Base-by-base conservation (phyloP, 2,113 vertebrate species). In the Malurus alboscapulatus region DNA sequence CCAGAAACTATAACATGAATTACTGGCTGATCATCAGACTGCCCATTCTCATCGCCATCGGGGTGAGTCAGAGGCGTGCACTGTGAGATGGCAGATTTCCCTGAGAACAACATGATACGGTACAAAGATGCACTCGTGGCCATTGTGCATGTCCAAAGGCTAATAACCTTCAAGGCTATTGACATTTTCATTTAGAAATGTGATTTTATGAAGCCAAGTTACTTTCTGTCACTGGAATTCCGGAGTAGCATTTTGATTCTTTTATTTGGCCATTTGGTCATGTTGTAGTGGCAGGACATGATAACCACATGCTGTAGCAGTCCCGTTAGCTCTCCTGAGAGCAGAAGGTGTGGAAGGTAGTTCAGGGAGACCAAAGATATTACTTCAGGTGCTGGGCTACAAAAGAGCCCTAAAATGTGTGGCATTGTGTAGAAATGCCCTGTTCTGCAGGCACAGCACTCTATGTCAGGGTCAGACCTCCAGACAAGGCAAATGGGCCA, bases 11-110 rank as follows among this genome's bases (percentile, higher is more conserved):
- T 34, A 98, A 98, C 92, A 98, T 98, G 98, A 98, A 98, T 40
- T 98, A 98, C 89, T 98, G 98, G 98, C 94, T 98, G 91, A 99
- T 99, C 91, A 98, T 99, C 93, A 97, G 98, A 26, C 96, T 98
- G 63, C 98, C 98, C 38, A 98, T 98, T 80, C 97, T 98, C 24
- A 94, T 98, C 0, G 97, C 98, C 40, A 98, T 99, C 7, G 97
- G 98, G 97, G 98, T 99, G 90, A 98, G 98, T 97, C 93, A 27
- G 51, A 75, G 27, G 22, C 0, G 0, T 0, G 0, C 57, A 42
- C 9, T 25, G 58, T 2, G 5, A 59, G 48, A 25, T 36, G 42
- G 42, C 26, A 47, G 36, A 54, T 65, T 71, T 78, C 58, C 27
- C 7, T 50, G 40, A 82, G 42, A 66, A 18, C 18, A 18, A 26